Percentiles rank a stretch among this genome's conserved stretches.
Evolutionary conservation across 1,140 invertebrate genomes (phyloP).

Genomic region (Platyscapa corneri): DNA sequence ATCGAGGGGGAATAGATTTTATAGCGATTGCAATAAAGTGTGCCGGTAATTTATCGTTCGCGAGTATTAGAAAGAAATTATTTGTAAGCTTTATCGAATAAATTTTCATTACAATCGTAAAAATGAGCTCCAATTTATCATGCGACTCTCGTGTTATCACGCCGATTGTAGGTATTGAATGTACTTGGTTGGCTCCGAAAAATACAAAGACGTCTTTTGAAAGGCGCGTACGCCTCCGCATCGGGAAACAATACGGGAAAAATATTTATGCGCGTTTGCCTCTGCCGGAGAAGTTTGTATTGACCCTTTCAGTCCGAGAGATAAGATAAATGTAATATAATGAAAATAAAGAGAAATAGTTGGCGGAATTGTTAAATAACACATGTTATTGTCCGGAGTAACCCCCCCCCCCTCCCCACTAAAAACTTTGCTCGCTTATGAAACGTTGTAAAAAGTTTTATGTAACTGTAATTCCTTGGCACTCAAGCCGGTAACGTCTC

Average conservation of each 20-base stretch:
- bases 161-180: background rate
- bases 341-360: background rate
- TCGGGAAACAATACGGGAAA: background rate
- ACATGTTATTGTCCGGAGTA: background rate
- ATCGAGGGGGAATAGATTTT: background rate
- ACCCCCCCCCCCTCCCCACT: background rate
- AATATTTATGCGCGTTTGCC: constrained; percentile 13
- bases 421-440: background rate
- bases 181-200: background rate
- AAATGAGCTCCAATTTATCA: constrained; percentile 9
- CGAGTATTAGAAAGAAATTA: constrained; percentile 2
- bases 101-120: constrained; percentile 19
- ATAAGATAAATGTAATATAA: background rate
- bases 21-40: constrained; percentile 1
- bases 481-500: background rate
- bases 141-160: background rate
- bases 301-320: background rate
- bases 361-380: background rate
- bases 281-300: background rate
- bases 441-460: background rate
- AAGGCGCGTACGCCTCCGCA: background rate
- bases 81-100: constrained; percentile 19
- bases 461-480: background rate
- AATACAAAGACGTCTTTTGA: constrained; percentile 20
- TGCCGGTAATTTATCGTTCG: constrained; percentile 1